Percentiles rank a stretch among this genome's conserved stretches.
These are phyloP conservation scores for Drosophila sucinea DNA, from an alignment of 1,140 invertebrate genomes.

Conservation along the genomic window DNA sequence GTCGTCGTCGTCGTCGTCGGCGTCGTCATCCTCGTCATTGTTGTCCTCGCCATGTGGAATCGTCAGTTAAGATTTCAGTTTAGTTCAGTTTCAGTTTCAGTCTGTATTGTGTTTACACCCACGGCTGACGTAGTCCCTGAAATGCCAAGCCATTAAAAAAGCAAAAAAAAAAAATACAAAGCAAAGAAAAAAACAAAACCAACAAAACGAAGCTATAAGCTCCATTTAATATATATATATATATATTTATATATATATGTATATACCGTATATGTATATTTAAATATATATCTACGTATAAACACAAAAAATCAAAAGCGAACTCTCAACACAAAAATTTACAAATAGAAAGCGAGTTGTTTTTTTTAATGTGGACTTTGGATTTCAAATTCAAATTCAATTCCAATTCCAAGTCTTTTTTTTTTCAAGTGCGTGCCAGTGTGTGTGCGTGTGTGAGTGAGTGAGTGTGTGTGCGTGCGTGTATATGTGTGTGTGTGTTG, in stretches of 20 bases:
- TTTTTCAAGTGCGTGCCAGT: constrained; percentile 69
- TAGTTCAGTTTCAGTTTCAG: constrained; percentile 71
- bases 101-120: constrained; percentile 83
- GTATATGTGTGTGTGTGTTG: constrained; percentile 19
- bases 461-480: constrained; percentile 40
- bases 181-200: constrained; percentile 8
- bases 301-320: neutral
- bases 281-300: neutral
- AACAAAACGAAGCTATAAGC: constrained; percentile 29
- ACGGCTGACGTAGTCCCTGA: constrained; percentile 75
- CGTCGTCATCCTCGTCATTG: constrained; percentile 23
- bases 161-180: constrained; percentile 20
- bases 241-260: constrained; percentile 1
- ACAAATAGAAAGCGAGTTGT: constrained; percentile 15
- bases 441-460: constrained; percentile 33
- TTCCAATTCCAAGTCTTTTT: constrained; percentile 38
- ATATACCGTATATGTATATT: neutral
- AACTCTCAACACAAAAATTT: constrained; percentile 8
- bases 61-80: constrained; percentile 46
- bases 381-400: constrained; percentile 27
- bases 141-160: constrained; percentile 55
- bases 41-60: constrained; percentile 27
- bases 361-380: no score
- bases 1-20: constrained; percentile 19
- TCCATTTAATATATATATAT: constrained; percentile 15